Percentiles rank a stretch among this genome's conserved stretches.
These are phyloP conservation scores for Phania funesta DNA, from an alignment of 2,888 invertebrate genomes.

Conservation along the genomic window DNA sequence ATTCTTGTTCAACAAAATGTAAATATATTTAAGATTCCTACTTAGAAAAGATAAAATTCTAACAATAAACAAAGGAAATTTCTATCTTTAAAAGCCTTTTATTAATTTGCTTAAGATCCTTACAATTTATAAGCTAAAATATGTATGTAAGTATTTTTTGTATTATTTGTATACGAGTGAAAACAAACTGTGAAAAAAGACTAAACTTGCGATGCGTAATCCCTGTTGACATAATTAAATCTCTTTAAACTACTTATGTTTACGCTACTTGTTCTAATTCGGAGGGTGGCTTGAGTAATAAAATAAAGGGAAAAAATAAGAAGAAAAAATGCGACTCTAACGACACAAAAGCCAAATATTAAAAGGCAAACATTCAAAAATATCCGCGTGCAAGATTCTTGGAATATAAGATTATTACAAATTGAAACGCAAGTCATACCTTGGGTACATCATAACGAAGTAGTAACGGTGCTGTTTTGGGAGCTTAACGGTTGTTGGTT, in stretches of 20 bases:
- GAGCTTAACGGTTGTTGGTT: neutral
- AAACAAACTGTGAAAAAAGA: conserved; percentile 9
- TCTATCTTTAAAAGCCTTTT: no score
- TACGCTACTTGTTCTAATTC: conserved; percentile 44
- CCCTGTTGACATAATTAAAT: conserved; percentile 67
- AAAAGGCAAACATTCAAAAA: conserved; percentile 51
- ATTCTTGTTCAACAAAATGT: no score
- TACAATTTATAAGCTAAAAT: neutral
- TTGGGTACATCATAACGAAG: conserved; percentile 42
- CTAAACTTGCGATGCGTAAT: conserved; percentile 55
- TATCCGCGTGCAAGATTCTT: conserved; percentile 24
- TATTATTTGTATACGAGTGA: conserved; percentile 20
- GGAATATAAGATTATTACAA: conserved; percentile 42
- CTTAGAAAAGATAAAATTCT: no score
- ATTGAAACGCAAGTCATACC: conserved; percentile 59
- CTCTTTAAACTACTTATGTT: conserved; percentile 61
- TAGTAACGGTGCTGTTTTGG: neutral
- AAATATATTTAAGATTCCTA: no score
- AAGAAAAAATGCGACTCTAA: conserved; percentile 5
- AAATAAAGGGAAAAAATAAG: neutral
- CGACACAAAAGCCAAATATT: conserved; percentile 51
- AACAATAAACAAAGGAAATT: no score
- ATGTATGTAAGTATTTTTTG: conserved; percentile 20
- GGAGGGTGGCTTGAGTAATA: conserved; percentile 1
- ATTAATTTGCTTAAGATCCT: no score